These are phyloP conservation scores for Calidris pugnax DNA, from an alignment of 2,113 vertebrate species.

Conservation along the genomic window DNA sequence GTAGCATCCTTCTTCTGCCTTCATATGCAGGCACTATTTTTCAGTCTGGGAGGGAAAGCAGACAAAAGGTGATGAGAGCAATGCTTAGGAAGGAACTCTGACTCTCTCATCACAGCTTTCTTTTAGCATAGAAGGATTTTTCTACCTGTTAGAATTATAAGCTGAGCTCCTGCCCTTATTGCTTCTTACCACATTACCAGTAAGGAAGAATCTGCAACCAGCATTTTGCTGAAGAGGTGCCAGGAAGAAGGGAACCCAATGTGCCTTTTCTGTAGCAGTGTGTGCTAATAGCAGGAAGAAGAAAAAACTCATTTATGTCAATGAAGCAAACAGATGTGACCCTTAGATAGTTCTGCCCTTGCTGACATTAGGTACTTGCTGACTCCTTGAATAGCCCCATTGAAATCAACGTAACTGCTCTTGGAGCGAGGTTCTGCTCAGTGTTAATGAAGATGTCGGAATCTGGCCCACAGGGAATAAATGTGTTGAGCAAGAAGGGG, in stretches of 20 bases:
- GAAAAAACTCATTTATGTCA: not conserved
- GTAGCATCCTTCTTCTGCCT: not conserved
- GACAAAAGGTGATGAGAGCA: not conserved
- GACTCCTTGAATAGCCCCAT: conserved; percentile 31
- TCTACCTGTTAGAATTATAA: not conserved
- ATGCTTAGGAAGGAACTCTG: not conserved
- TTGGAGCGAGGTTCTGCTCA: conserved; percentile 6
- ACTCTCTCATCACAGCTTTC: not conserved
- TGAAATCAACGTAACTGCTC: not conserved
- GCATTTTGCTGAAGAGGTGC: conserved; percentile 1
- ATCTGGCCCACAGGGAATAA: not conserved
- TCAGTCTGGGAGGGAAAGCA: not conserved
- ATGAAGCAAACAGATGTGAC: conserved; percentile 24
- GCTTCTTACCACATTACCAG: not conserved
- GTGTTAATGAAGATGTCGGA: conserved; percentile 45
- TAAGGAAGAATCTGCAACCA: not conserved
- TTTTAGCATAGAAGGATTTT: not conserved
- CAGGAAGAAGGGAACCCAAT: not conserved
- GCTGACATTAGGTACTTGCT: conserved; percentile 24
- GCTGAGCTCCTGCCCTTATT: not conserved
- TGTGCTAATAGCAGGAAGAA: conserved; percentile 1
- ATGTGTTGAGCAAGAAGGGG: conserved; percentile 44
- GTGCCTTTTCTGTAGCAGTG: not conserved
- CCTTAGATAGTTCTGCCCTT: conserved; percentile 23
- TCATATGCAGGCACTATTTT: not conserved